Conservation (phyloP, 2,797 vertebrate species). For the Myoxocephalus aenaeus region DNA sequence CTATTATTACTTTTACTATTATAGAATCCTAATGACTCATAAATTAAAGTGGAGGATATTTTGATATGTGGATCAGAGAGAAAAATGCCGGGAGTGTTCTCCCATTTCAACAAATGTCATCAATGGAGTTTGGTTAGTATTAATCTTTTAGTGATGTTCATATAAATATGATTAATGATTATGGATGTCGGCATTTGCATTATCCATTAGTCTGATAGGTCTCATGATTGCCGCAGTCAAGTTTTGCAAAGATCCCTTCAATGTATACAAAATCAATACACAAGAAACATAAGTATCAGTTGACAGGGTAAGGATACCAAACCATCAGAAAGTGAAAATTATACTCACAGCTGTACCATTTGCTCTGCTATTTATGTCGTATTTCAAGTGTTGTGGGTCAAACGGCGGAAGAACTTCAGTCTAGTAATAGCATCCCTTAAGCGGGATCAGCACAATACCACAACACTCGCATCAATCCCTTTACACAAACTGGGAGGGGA, state of each 20-base stretch:
- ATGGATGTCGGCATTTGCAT: conserved; percentile 23
- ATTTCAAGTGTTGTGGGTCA: conserved; percentile 25
- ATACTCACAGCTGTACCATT: background rate
- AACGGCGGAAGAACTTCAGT: conserved; percentile 27
- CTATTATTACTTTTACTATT: conserved; percentile 35
- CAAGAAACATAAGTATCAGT: background rate
- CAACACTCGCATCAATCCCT: conserved; percentile 23
- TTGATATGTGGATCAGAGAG: conserved; percentile 31
- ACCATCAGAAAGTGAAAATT: background rate
- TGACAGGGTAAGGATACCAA: background rate
- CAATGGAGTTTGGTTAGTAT: conserved; percentile 33
- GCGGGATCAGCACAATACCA: conserved; percentile 37
- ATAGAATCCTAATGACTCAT: conserved; percentile 52
- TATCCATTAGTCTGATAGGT: conserved; percentile 33
- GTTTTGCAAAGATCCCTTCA: background rate
- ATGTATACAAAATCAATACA: background rate
- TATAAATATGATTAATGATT: conserved; percentile 59
- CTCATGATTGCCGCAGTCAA: background rate
- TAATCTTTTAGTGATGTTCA: conserved; percentile 53
- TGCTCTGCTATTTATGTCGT: conserved; percentile 13
- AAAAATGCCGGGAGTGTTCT: conserved; percentile 38
- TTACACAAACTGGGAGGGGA: conserved; percentile 30
- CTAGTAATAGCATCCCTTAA: conserved; percentile 55
- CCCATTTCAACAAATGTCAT: conserved; percentile 42
- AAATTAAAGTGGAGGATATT: conserved; percentile 49